These are phyloP conservation scores for Ophion ellenae DNA, from an alignment of 2,888 invertebrate genomes.

Conservation along the genomic window DNA sequence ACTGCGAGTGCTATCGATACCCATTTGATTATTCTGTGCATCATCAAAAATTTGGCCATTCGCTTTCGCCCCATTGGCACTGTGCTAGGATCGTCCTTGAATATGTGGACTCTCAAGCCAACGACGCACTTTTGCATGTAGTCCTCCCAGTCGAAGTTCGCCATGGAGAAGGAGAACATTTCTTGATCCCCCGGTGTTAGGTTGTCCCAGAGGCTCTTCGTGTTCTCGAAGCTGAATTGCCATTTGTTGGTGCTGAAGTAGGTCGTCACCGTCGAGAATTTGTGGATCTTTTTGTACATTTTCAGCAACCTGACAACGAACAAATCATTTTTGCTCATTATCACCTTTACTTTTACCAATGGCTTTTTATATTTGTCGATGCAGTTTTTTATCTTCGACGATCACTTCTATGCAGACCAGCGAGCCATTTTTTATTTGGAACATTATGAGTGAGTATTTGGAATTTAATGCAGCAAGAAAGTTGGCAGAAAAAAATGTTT, in stretches of 20 bases:
- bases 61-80: slow-evolving; percentile 75
- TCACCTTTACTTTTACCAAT: no score
- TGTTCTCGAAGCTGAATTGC: slow-evolving; percentile 76
- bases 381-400: not conserved
- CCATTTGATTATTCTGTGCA: slow-evolving; percentile 72
- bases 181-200: slow-evolving; percentile 82
- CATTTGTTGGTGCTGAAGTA: slow-evolving; percentile 84
- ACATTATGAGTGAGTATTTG: no score
- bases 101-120: slow-evolving; percentile 84
- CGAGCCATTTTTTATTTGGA: no score
- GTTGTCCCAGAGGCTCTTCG: slow-evolving; percentile 81
- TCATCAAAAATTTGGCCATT: slow-evolving; percentile 74
- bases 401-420: no score
- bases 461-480: no score
- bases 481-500: no score
- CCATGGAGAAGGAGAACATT: slow-evolving; percentile 84
- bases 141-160: slow-evolving; percentile 84
- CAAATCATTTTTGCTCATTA: no score
- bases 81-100: slow-evolving; percentile 83
- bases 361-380: not conserved
- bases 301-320: slow-evolving; percentile 82
- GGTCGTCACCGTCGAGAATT: slow-evolving; percentile 83
- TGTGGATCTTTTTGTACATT: slow-evolving; percentile 84
- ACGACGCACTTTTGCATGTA: slow-evolving; percentile 84
- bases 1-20: slow-evolving; percentile 54